Evolutionary conservation across 2,113 vertebrate species (phyloP).

Genomic region (Desmodus rotundus): DNA sequence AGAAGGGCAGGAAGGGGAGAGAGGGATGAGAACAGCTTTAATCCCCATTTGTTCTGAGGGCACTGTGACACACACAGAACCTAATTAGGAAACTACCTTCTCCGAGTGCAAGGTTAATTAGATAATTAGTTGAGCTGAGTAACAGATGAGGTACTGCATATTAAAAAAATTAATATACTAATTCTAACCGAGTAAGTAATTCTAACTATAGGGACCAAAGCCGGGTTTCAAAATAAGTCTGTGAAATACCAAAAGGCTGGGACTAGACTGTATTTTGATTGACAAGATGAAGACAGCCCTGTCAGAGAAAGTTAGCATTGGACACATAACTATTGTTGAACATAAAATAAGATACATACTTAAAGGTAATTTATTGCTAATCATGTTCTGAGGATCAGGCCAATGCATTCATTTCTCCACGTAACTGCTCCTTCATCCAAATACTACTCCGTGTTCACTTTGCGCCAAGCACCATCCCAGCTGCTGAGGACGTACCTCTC

Average conservation of each 20-base stretch:
- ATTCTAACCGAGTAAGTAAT: neutral
- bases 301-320: neutral
- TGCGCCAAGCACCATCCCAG: neutral
- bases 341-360: neutral
- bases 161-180: conserved; percentile 36
- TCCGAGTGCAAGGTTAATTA: conserved; percentile 35
- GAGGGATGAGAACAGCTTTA: neutral
- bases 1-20: neutral
- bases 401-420: neutral
- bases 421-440: neutral
- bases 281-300: neutral
- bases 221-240: neutral
- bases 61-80: neutral
- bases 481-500: neutral
- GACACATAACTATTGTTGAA: neutral
- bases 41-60: neutral
- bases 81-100: neutral
- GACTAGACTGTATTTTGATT: neutral
- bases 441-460: neutral
- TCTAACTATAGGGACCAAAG: neutral
- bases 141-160: neutral
- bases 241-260: neutral
- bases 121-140: neutral
- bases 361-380: neutral
- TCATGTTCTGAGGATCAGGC: neutral